phyloP scores from a whole-genome alignment of 1,140 invertebrate genomes.

The Panagrolaimus sp. region DNA sequence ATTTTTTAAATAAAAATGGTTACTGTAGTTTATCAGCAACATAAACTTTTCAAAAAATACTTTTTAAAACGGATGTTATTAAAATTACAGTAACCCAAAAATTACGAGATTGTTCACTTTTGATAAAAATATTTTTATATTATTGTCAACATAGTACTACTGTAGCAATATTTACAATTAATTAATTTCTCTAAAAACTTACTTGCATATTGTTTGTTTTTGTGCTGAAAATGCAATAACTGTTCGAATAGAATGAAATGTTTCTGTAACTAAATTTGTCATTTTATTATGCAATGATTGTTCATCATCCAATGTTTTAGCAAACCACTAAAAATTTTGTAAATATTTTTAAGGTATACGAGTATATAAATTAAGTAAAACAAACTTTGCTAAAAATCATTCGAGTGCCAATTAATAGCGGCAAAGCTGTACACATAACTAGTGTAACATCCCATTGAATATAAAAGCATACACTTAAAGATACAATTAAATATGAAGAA shows the following conservation, averaged over 20 bases:
- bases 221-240: constrained; percentile 54
- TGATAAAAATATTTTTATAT: no score
- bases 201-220: constrained; percentile 52
- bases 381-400: constrained; percentile 54
- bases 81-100: no score
- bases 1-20: no score
- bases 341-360: no score
- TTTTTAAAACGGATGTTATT: no score
- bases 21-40: no score
- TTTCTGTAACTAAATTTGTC: constrained; percentile 52
- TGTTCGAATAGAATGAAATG: constrained; percentile 53
- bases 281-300: constrained; percentile 46
- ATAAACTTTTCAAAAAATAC: no score
- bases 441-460: constrained; percentile 57
- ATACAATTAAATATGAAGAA: constrained; percentile 35
- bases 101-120: no score
- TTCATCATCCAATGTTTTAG: constrained; percentile 53
- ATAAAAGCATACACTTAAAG: constrained; percentile 49
- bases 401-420: constrained; percentile 46
- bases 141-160: no score
- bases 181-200: background rate
- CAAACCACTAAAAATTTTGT: constrained; percentile 57
- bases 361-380: background rate
- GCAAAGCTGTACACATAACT: constrained; percentile 47
- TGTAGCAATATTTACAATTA: no score